Evolutionary conservation across 2,797 vertebrate species (phyloP).

Genomic region (Paramormyrops hopkinsi): DNA sequence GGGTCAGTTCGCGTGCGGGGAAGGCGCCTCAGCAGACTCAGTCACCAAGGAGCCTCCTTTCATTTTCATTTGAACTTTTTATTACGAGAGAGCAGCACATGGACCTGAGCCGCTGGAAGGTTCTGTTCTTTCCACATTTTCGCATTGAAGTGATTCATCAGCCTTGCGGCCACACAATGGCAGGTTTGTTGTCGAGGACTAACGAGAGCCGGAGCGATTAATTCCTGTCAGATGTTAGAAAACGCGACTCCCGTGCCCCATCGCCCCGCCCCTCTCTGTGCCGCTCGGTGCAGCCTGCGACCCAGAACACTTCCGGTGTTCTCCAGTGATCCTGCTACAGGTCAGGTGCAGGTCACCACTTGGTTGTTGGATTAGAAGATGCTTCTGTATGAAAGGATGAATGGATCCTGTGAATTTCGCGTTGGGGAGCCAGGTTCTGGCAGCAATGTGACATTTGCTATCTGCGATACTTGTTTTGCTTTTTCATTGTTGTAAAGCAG

Average conservation of each 20-base stretch:
- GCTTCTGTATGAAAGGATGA: neutral
- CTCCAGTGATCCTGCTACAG: neutral
- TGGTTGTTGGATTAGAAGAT: neutral
- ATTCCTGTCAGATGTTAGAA: constrained; percentile 16
- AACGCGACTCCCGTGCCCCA: neutral
- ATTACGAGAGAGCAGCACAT: neutral
- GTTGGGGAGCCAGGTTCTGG: too few relatives aligned
- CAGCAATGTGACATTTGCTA: neutral
- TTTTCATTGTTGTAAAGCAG: neutral
- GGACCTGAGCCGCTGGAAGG: constrained; percentile 9
- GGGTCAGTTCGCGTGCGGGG: neutral
- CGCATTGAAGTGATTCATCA: constrained; percentile 12
- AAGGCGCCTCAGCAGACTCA: neutral
- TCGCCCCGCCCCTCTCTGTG: neutral
- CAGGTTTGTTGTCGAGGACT: constrained; percentile 4
- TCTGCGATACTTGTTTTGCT: neutral
- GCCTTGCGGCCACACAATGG: constrained; percentile 9
- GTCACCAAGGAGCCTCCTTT: constrained; percentile 1
- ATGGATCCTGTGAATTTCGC: neutral
- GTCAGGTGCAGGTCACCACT: neutral
- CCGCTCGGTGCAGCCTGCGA: neutral
- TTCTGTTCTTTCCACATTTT: constrained; percentile 7
- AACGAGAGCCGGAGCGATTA: constrained; percentile 14
- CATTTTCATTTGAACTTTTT: constrained; percentile 19
- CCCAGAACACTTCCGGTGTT: neutral